Conservation (phyloP, 2,113 vertebrate genomes). For the Gadus macrocephalus region DNA sequence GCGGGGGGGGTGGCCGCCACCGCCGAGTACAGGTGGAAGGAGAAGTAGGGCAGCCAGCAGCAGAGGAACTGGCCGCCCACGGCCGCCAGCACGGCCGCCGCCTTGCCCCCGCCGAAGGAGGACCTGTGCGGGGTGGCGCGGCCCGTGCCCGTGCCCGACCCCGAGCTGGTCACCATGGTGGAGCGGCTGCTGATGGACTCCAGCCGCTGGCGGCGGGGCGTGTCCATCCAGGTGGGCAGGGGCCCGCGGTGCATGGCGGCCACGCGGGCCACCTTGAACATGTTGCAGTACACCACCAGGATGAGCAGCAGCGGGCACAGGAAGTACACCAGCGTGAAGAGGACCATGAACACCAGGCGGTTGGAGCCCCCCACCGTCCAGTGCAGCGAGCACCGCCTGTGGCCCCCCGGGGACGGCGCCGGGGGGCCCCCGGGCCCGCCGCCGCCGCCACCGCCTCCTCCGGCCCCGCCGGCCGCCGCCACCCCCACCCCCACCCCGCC, state of each 20-base stretch:
- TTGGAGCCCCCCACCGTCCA: slow-evolving; percentile 85
- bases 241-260: slow-evolving; percentile 94
- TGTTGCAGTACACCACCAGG: slow-evolving; percentile 94
- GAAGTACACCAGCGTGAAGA: slow-evolving; percentile 91
- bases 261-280: slow-evolving; percentile 97
- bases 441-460: slow-evolving; percentile 14
- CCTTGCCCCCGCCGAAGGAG: slow-evolving; percentile 90
- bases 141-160: slow-evolving; percentile 66
- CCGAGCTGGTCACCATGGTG: slow-evolving; percentile 89
- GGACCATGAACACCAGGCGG: slow-evolving; percentile 87
- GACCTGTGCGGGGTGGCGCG: slow-evolving; percentile 86
- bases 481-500: slow-evolving; percentile 37
- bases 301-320: slow-evolving; percentile 90
- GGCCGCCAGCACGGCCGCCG: slow-evolving; percentile 84
- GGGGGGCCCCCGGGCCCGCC: slow-evolving; percentile 35
- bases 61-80: slow-evolving; percentile 95
- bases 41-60: slow-evolving; percentile 97
- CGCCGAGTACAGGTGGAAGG: slow-evolving; percentile 91
- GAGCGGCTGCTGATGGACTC: slow-evolving; percentile 93
- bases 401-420: slow-evolving; percentile 43
- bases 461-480: background rate
- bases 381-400: slow-evolving; percentile 86
- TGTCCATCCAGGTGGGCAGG: slow-evolving; percentile 92
- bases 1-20: slow-evolving; percentile 78
- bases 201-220: slow-evolving; percentile 82